Base-by-base conservation (phyloP, 2,113 vertebrate species). In the Neolamprologus modestus region DNA sequence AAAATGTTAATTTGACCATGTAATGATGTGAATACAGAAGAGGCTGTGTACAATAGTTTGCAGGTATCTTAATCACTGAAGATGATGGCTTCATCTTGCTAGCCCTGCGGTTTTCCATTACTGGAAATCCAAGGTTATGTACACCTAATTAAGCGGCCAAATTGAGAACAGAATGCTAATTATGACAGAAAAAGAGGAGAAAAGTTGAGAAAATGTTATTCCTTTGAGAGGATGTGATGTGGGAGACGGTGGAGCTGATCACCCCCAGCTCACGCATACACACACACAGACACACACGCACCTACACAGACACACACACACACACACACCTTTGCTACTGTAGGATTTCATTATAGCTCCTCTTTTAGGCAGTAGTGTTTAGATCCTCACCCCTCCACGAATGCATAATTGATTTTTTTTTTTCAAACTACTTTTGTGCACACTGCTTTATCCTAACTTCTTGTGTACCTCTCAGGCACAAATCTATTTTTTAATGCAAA, bases 51-150 rank as follows among this genome's bases (percentile, higher is more conserved):
- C 94, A 93, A 94, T 94, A 95, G 92, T 95, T 95, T 95, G 93
- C 94, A 90, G 94, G 93, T 94, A 93, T 95, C 94, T 96, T 96
- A 96, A 96, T 95, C 94, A 94, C 93, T 95, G 94, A 96, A 94
- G 95, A 95, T 96, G 97, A 97, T 96, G 96, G 95, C 96, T 97
- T 96, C 95, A 97, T 96, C 95, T 95, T 40, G 90, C 93, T 92
- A 96, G 96, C 96, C 96, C 95, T 96, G 93, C 96, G 96, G 96
- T 96, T 96, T 94, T 97, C 94, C 95, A 97, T 97, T 97, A 96
- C 95, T 96, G 95, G 95, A 97, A 97, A 97, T 96, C 96, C 97
- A 97, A 97, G 96, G 97, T 97, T 97, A 97, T 97, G 96, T 97
- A 97, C 96, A 97, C 96, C 96, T 96, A 97, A 97, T 97, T 97